Base-by-base conservation (phyloP, 2,113 vertebrate genomes). In the Phylloscopus trochiloides region DNA sequence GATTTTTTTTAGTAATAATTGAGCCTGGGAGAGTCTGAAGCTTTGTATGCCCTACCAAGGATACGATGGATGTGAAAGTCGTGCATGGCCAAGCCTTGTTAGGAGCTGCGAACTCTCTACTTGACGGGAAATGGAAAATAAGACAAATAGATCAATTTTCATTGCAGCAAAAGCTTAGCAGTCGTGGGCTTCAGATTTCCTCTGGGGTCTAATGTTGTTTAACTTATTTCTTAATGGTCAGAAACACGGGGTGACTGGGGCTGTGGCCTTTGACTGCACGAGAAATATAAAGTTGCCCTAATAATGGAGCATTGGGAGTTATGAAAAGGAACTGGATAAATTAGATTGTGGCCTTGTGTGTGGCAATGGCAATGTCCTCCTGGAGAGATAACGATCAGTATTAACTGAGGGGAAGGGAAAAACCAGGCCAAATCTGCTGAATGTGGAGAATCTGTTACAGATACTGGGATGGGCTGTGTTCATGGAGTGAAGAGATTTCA, bases 61-160 rank as follows among this genome's bases (percentile, higher is more conserved):
- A 21, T 19, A 10, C 0, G 1, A 42, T 54, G 78, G 52, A 32
- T 57, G 3, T 42, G 52, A 71, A 88, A 74, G 74, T 34, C 0
- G 1, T 45, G 80, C 76, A 7, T 70, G 85, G 70, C 66, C 50
- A 68, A 82, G 31, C 34, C 78, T 95, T 66, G 94, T 95, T 94
- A 92, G 90, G 92, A 90, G 68, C 91, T 83, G 54, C 25, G 88
- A 75, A 50, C n/a, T 1, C 4, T 17, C 32, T 45, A 0, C 45
- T 85, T 88, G 92, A 77, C 4, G 15, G 86, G 28, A 88, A 79
- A 76, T 24, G 83, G 91, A 86, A 78, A 92, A 79, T 79, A 92
- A 95, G 92, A 95, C 43, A 15, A 95, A 96, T 92, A 94, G 95
- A 93, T 93, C 92, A 82, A 94, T 95, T 97, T 96, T 93, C 88